phyloP scores from a whole-genome alignment of 2,888 invertebrate genomes.

The Ectobius pallidus region DNA sequence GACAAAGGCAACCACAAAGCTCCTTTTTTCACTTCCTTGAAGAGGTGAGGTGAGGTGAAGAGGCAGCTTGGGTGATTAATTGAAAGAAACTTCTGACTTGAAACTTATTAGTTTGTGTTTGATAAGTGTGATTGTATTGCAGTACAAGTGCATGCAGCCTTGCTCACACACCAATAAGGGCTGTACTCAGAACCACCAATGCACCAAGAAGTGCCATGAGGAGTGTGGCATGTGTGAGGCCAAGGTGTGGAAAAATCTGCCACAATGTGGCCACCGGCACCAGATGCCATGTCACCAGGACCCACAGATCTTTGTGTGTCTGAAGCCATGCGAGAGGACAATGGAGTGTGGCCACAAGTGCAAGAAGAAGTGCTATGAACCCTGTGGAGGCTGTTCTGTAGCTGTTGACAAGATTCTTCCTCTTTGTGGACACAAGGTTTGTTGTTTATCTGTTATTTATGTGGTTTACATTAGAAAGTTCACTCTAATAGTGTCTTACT shows the following conservation, averaged over 20 bases:
- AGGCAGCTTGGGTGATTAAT: too few relatives aligned
- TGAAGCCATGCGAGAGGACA: conserved; percentile 57
- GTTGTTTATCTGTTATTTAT: too few relatives aligned
- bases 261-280: conserved; percentile 51
- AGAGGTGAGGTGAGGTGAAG: too few relatives aligned
- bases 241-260: conserved; percentile 57
- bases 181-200: conserved; percentile 59
- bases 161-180: conserved; percentile 55
- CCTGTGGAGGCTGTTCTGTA: conserved; percentile 57
- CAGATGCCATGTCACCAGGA: conserved; percentile 55
- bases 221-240: conserved; percentile 56
- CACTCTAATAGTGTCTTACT: too few relatives aligned
- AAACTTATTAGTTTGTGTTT: too few relatives aligned
- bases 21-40: too few relatives aligned
- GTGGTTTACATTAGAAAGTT: too few relatives aligned
- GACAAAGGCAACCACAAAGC: too few relatives aligned
- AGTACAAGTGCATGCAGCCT: conserved; percentile 55
- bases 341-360: conserved; percentile 62
- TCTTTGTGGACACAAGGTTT: conserved; percentile 55
- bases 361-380: conserved; percentile 57
- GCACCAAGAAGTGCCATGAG: conserved; percentile 60
- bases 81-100: too few relatives aligned
- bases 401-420: conserved; percentile 54
- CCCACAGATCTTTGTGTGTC: conserved; percentile 55
- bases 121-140: too few relatives aligned